Base-by-base conservation (phyloP, 1,140 invertebrate species). In the Sogatella furcifera region DNA sequence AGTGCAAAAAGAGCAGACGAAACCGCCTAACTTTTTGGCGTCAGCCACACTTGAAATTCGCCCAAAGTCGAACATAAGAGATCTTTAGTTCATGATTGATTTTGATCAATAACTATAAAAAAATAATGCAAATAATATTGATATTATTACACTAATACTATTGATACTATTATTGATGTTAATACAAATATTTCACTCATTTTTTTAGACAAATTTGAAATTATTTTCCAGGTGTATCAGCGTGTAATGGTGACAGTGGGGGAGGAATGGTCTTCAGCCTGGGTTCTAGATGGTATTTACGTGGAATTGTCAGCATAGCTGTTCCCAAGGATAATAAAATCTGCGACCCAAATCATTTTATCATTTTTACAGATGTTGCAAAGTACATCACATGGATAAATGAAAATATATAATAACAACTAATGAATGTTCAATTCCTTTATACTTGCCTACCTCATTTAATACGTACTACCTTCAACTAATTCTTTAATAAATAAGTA, bases 191-290 rank as follows among this genome's bases (percentile, higher is more conserved):
- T n/a, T n/a, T n/a, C n/a, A 44, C 43, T 44, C 3, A 44, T n/a
- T 44, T 44, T n/a, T 44, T 9, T 44, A 44, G 43, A 43, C n/a
- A 61, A 11, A 28, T 57, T 17, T 31, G 46, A 54, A n/a, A 57
- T 43, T 49, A 55, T 64, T 14, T 67, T 68, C 65, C 69, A 83
- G 81, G 76, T 64, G 78, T 77, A 5, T 80, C 79, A 57, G 80
- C 79, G 1, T 80, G 80, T 41, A 82, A 82, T 64, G 82, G 82
- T 1, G 82, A 84, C 65, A 82, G 80, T 57, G 82, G 82, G 1
- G 81, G 82, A 3, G 81, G 81, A 10, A 72, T 84, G 64, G 73
- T 80, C 0, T 70, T 84, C 22, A 55, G 53, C 4, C 55, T 31
- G 31, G 34, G 63, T 69, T 68, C 73, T 14, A 73, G 71, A 28